Evolutionary conservation across 2,888 invertebrate genomes (phyloP).

Genomic region (Timema cristinae): DNA sequence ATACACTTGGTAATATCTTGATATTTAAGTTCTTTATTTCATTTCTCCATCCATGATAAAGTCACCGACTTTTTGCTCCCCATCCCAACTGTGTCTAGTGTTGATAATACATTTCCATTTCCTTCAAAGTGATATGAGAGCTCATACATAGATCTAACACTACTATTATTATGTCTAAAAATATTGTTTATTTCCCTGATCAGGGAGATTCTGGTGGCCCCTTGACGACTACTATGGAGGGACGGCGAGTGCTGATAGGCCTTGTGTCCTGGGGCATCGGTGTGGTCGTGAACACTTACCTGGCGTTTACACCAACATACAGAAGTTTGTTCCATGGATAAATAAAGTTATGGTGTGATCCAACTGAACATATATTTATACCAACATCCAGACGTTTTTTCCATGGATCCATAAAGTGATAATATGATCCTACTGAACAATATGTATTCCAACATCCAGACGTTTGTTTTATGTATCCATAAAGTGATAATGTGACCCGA

Average conservation of each 20-base stretch:
- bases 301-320: slow-evolving; percentile 89
- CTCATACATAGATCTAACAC: too few species aligned
- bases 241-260: slow-evolving; percentile 80
- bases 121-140: too few species aligned
- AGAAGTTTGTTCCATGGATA: slow-evolving; percentile 89
- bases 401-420: too few species aligned
- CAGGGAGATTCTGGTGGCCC: slow-evolving; percentile 77
- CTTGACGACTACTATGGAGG: slow-evolving; percentile 78
- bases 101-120: not conserved
- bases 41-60: not conserved
- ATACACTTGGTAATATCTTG: too few species aligned
- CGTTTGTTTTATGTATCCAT: too few species aligned
- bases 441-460: too few species aligned
- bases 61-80: not conserved
- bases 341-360: slow-evolving; percentile 63
- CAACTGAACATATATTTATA: not conserved
- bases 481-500: too few species aligned
- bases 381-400: too few species aligned
- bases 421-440: too few species aligned
- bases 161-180: not conserved
- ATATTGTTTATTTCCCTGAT: not conserved
- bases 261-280: slow-evolving; percentile 91
- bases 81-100: not conserved
- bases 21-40: too few species aligned
- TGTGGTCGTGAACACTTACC: slow-evolving; percentile 87